phyloP scores from a whole-genome alignment of 2,888 invertebrate species.

The Blastobasis lacticolella region DNA sequence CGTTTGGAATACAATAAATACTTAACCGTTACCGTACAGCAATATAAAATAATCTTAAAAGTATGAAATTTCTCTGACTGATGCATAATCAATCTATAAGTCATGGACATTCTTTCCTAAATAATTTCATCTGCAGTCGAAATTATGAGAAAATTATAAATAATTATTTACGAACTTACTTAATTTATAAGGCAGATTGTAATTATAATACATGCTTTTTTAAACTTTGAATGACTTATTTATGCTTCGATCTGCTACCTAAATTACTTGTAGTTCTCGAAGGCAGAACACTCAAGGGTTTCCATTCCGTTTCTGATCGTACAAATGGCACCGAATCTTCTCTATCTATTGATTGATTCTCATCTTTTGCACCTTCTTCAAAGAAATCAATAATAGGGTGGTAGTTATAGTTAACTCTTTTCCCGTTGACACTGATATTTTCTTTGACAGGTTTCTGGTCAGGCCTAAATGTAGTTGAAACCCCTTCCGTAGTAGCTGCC shows the following conservation, averaged over 20 bases:
- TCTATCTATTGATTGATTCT: conserved; percentile 51
- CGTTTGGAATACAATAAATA: conserved; percentile 19
- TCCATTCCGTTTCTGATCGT: conserved; percentile 62
- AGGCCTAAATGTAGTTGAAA: conserved; percentile 24
- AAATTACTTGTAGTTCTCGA: conserved; percentile 36
- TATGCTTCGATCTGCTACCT: conserved; percentile 29
- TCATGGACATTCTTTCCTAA: too few species aligned
- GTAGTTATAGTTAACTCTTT: conserved; percentile 85
- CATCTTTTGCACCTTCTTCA: conserved; percentile 55
- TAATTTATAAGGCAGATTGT: too few species aligned
- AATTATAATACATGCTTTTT: too few species aligned
- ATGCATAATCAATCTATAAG: too few species aligned
- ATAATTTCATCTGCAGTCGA: too few species aligned
- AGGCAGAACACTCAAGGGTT: conserved; percentile 55
- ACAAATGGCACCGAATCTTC: conserved; percentile 45
- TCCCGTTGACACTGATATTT: conserved; percentile 37
- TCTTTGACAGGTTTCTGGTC: conserved; percentile 30
- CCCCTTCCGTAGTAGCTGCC: conserved; percentile 38
- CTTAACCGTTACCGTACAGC: conserved; percentile 1
- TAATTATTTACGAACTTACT: too few species aligned
- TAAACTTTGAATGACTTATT: conserved; percentile 14
- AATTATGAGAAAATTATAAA: too few species aligned
- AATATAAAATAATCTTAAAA: neutral
- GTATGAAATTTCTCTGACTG: neutral
- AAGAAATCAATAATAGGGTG: conserved; percentile 90